A percentile compares a stretch with the other conserved stretches of the same genome.
phyloP scores from a whole-genome alignment of 2,113 vertebrate genomes.

The Peucedramus taeniatus region DNA sequence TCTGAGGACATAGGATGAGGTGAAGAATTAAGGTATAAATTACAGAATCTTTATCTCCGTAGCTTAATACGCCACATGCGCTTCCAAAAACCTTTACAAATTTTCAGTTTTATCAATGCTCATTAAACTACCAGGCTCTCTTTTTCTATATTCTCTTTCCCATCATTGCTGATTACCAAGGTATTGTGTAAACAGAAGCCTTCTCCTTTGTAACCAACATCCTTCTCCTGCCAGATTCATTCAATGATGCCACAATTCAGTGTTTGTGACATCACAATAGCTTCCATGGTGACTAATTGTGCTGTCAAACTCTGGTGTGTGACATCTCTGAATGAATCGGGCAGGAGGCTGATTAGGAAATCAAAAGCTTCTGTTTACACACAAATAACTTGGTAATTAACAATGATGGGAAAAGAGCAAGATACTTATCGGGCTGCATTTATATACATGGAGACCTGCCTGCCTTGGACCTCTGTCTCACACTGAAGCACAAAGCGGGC shows the following conservation, averaged over 20 bases:
- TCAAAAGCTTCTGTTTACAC: constrained; percentile 60
- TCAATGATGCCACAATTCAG: constrained; percentile 63
- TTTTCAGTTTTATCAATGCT: constrained; percentile 15
- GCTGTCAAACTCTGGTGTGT: constrained; percentile 56
- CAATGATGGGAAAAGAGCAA: constrained; percentile 51
- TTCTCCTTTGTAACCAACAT: constrained; percentile 48
- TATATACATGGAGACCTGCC: constrained; percentile 41
- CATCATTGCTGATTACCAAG: constrained; percentile 32
- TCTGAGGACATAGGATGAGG: background rate
- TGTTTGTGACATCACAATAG: constrained; percentile 61
- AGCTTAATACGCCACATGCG: background rate
- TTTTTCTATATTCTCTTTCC: constrained; percentile 40
- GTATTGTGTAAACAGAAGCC: constrained; percentile 54
- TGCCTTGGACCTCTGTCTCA: constrained; percentile 9
- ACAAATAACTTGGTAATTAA: constrained; percentile 62
- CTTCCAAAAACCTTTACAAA: background rate
- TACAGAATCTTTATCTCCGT: background rate
- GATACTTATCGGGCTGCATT: constrained; percentile 50
- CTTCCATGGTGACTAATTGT: constrained; percentile 68
- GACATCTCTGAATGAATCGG: constrained; percentile 48
- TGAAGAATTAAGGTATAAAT: constrained; percentile 16
- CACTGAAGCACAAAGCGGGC: background rate
- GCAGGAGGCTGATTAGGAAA: constrained; percentile 48
- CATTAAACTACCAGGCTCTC: constrained; percentile 18
- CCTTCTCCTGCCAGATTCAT: constrained; percentile 51